Evolutionary conservation across 92 coral and sea anemone species (phyloP), one percentile per base, ranked within the genome.

Genomic region (Scolanthus callimorphus): DNA sequence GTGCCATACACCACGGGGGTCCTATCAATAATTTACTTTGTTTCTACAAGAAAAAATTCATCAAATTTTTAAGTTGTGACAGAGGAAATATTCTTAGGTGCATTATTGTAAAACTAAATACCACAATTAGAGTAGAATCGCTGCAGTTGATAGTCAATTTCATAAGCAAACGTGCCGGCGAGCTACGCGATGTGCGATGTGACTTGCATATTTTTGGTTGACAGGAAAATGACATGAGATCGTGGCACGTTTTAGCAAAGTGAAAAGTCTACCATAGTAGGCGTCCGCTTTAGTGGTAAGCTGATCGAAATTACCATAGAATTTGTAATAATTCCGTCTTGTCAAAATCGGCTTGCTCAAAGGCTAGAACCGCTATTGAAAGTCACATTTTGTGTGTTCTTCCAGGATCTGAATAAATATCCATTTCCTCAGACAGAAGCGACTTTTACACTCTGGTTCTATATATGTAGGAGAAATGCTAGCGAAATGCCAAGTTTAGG

Each of bases 391-490:
- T 69, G 84, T 69, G 62, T 65, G 71, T 62, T 77, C 64, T 77
- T 60, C 69, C 84, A 85, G 81, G 74, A 73, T 71, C 65, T 85
- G 82, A 83, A 85, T 85, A 80, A 74, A 76, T 85, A 81, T 81
- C 76, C 88, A 80, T 63, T 62, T 52, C 27, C 72, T 45, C 81
- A 56, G 85, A 74, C 62, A 70, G 73, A 65, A 80, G n/a, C n/a
- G n/a, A n/a, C n/a, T n/a, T n/a, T n/a, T n/a, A n/a, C n/a, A n/a
- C n/a, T n/a, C n/a, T n/a, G n/a, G n/a, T n/a, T n/a, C n/a, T n/a
- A n/a, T n/a, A n/a, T n/a, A n/a, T n/a, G n/a, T n/a, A n/a, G n/a
- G n/a, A n/a, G n/a, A n/a, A n/a, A n/a, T n/a, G n/a, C n/a, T n/a
- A n/a, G n/a, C n/a, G n/a, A n/a, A n/a, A n/a, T n/a, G n/a, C n/a